Base-by-base conservation (phyloP, 2,797 vertebrate species). In the Saxicola maurus region DNA sequence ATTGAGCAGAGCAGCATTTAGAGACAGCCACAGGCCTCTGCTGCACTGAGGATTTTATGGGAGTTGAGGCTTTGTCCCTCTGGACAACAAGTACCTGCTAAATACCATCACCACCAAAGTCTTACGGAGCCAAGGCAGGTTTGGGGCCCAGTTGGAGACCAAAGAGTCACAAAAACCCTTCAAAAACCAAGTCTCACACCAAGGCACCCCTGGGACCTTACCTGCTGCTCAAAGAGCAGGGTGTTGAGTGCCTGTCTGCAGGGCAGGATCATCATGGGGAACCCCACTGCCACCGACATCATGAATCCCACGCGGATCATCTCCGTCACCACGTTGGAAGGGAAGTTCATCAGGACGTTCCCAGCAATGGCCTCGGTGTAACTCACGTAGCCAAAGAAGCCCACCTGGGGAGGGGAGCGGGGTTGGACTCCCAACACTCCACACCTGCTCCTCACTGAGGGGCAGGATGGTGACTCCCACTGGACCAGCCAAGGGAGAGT, bases 251-350 rank as follows among this genome's bases (percentile, higher is more conserved):
- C 99, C 97, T 99, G 99, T 37, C 99, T 97, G 95, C 99, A 99
- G 0, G 99, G 99, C 75, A 99, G 96, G 92, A 99, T 99, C 99
- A 99, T 99, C 99, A 99, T 99, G 7, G 99, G 99, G 86, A 99
- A 99, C 18, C 99, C 98, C 49, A 99, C 98, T 0, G 99, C 99
- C 95, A 99, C 99, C 0, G 99, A 99, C 99, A 99, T 99, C 98
- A 99, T 98, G 89, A 99, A 99, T 49, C 99, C 99, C 79, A 99
- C 98, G 0, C 98, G 98, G 86, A 99, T 98, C 98, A 99, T 98
- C 96, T 98, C 98, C 0, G 99, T 99, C 96, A 99, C 99, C 83
- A 98, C 96, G 97, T 99, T 99, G 92, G 99, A 99, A 3, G 99
- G 98, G 94, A 99, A 99, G 96, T 99, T 99, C 98, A 99, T 98